Evolutionary conservation across 64 coral and sea anemone genomes (phyloP), one percentile per base, ranked within the genome.

Genomic region (Pocillopora damicornis): DNA sequence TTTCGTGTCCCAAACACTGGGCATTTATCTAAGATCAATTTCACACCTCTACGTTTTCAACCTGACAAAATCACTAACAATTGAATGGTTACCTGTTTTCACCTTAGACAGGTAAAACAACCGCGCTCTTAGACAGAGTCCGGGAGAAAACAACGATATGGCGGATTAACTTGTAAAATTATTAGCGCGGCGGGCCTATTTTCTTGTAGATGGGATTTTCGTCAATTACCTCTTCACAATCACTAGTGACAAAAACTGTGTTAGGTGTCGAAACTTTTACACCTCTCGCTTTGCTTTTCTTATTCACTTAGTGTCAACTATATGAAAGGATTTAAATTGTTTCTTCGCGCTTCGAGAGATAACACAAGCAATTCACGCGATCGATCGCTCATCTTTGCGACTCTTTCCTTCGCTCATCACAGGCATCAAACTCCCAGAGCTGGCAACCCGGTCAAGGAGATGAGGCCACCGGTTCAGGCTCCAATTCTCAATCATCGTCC

Each of bases 11-110:
- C 85, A 35, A 76, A 83, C 83, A 80, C 76, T 75, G 69, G 87
- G 78, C 74, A 95, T 95, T 95, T 95, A 95, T 95, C 86, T 92
- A 83, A 91, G 93, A 95, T 95, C 93, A 95, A 95, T 89, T 95
- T 95, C 90, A 95, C 90, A 92, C 88, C 88, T 88, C 82, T 86
- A 75, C 57, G 81, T 85, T 83, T 97, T 93, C 67, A 86, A 78
- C 65, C 69, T 97, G 94, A 97, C 94, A 97, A 77, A 90, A 93
- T 75, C 87, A 87, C 86, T 91, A 91, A 96, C 86, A 86, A 83
- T 76, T 63, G 73, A 89, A 82, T 89, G 81, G 80, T 36, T 88
- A 97, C 76, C 94, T 97, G 94, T 97, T 92, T 97, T 97, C 94
- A 92, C 82, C 89, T 79, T 17, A 69, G 61, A 83, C 75, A 85